Percentiles rank a stretch among this genome's conserved stretches.
Conservation (phyloP, 2,888 invertebrate genomes). For the Encarsia formosa region DNA sequence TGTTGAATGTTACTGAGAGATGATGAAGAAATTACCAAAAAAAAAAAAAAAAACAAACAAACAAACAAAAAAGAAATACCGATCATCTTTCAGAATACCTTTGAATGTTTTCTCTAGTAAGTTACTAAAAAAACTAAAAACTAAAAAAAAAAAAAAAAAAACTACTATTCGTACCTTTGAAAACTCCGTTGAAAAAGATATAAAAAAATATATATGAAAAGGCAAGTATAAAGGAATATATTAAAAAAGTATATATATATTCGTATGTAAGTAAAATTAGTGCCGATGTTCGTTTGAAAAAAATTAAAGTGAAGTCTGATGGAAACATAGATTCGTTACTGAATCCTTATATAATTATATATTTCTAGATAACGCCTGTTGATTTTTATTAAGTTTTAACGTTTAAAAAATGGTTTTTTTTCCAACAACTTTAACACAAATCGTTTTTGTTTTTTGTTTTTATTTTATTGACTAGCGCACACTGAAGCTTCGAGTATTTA, state of each 20-base stretch:
- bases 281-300: slow-evolving; percentile 15
- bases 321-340: slow-evolving; percentile 27
- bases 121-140: slow-evolving; percentile 32
- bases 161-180: slow-evolving; percentile 27
- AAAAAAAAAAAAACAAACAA: slow-evolving; percentile 16
- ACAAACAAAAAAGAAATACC: slow-evolving; percentile 7
- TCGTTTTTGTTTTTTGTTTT: too few relatives aligned
- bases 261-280: too few relatives aligned
- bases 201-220: slow-evolving; percentile 11
- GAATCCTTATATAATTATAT: too few relatives aligned
- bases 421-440: too few relatives aligned
- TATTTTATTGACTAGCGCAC: too few relatives aligned
- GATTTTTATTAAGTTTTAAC: too few relatives aligned
- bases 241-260: too few relatives aligned
- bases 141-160: too few relatives aligned
- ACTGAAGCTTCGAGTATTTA: too few relatives aligned
- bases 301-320: slow-evolving; percentile 24
- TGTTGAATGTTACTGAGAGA: slow-evolving; percentile 26
- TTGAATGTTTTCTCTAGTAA: slow-evolving; percentile 46
- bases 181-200: slow-evolving; percentile 27
- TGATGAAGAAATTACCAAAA: slow-evolving; percentile 6
- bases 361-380: too few relatives aligned
- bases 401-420: too few relatives aligned
- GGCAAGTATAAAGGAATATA: too few relatives aligned
- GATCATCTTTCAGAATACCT: slow-evolving; percentile 37